phyloP scores from a whole-genome alignment of 2,797 vertebrate genomes.

The Trichosurus vulpecula region DNA sequence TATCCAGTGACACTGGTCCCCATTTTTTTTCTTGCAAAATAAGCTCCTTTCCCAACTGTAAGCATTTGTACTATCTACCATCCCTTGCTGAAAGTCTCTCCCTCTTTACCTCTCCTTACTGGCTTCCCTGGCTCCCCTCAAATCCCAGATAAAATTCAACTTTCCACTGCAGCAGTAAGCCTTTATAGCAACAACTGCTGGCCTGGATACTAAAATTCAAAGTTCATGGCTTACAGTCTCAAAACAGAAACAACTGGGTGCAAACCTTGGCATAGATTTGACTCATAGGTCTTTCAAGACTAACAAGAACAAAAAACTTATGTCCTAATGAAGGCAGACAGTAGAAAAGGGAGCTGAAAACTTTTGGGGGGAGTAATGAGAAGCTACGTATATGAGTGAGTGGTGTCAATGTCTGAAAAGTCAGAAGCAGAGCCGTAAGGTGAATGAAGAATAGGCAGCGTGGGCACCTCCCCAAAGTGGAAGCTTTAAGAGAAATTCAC shows the following conservation, averaged over 20 bases:
- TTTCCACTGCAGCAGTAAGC: neutral
- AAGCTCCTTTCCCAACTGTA: neutral
- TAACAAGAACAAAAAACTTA: neutral
- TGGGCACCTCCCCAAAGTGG: neutral
- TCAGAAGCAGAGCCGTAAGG: neutral
- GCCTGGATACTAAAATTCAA: neutral
- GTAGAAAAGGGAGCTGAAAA: neutral
- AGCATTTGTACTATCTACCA: neutral
- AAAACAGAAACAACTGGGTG: neutral
- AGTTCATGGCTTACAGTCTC: neutral
- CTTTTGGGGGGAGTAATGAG: neutral
- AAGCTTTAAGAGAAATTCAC: neutral
- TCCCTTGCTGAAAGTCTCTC: neutral
- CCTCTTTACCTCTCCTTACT: neutral
- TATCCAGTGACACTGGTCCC: rapidly evolving
- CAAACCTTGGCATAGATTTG: neutral
- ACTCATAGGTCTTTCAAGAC: neutral
- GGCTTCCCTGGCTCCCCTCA: neutral
- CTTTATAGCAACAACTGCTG: neutral
- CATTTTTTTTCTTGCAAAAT: neutral
- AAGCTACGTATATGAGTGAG: neutral
- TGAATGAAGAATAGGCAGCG: neutral
- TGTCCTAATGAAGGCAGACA: no score
- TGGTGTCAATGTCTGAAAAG: neutral
- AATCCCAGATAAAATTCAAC: neutral